Percentiles rank a stretch among this genome's conserved stretches.
phyloP scores from a whole-genome alignment of 2,888 invertebrate genomes.

The Drosophila kanekoi region DNA sequence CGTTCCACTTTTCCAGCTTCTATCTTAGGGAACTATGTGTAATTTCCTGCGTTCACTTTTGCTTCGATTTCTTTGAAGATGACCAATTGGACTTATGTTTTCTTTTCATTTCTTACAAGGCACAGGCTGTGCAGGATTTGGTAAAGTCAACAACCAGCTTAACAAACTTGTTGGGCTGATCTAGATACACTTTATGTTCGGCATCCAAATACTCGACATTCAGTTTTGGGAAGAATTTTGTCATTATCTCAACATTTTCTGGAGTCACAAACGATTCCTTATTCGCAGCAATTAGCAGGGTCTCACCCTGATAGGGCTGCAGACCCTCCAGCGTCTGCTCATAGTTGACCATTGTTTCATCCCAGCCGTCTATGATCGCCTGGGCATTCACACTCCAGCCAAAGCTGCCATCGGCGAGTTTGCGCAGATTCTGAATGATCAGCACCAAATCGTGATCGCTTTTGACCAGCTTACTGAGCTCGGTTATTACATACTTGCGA shows the following conservation, averaged over 20 bases:
- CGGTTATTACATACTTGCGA: constrained; percentile 14
- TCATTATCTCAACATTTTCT: constrained; percentile 19
- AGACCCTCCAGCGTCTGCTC: constrained; percentile 27
- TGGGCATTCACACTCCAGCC: constrained; percentile 38
- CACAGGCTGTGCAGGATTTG: neutral
- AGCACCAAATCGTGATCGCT: constrained; percentile 2
- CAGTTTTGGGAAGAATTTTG: constrained; percentile 42
- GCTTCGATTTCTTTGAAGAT: too few species aligned
- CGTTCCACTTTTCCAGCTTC: too few species aligned
- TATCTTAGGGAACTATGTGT: too few species aligned
- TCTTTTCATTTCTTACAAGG: too few species aligned
- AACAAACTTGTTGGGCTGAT: constrained; percentile 35
- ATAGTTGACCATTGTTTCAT: constrained; percentile 20
- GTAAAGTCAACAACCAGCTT: constrained; percentile 36
- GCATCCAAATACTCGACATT: constrained; percentile 39
- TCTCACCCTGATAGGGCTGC: constrained; percentile 36
- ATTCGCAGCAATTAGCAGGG: constrained; percentile 37
- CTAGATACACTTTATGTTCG: constrained; percentile 19
- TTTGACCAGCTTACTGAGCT: constrained; percentile 3
- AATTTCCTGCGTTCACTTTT: too few species aligned
- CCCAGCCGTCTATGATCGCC: constrained; percentile 39
- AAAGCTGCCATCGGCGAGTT: constrained; percentile 17
- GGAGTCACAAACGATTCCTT: constrained; percentile 17
- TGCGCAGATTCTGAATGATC: constrained; percentile 26
- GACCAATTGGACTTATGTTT: too few species aligned